Evolutionary conservation across 2,113 vertebrate genomes (phyloP).

Genomic region (Hippocampus mohnikei): DNA sequence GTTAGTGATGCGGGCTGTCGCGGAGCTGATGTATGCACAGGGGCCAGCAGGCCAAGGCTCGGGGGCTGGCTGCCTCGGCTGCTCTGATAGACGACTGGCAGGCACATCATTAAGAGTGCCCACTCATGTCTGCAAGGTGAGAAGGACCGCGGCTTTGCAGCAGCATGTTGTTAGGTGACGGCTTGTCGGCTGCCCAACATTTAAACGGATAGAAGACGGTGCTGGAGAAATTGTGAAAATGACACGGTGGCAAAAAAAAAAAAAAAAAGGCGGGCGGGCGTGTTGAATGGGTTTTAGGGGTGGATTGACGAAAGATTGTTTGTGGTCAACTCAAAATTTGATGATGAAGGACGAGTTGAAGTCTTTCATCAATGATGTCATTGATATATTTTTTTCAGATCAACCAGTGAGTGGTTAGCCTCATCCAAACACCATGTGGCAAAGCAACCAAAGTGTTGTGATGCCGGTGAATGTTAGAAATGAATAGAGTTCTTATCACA

Average conservation of each 20-base stretch:
- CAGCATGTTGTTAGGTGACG: slow-evolving; percentile 7
- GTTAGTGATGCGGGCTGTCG: slow-evolving; percentile 64
- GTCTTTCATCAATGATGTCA: too few species aligned
- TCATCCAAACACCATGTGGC: too few species aligned
- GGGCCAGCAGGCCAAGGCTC: slow-evolving; percentile 64
- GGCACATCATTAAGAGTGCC: slow-evolving; percentile 62
- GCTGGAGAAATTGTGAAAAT: slow-evolving; percentile 11
- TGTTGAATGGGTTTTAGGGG: too few species aligned
- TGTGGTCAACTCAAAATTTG: too few species aligned
- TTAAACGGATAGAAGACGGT: slow-evolving; percentile 20
- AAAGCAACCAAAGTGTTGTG: too few species aligned
- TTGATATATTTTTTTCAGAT: too few species aligned
- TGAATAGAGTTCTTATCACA: too few species aligned
- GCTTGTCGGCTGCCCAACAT: slow-evolving; percentile 27
- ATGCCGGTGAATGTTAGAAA: too few species aligned
- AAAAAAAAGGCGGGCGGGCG: too few species aligned
- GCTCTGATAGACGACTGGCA: slow-evolving; percentile 59
- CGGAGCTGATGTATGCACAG: slow-evolving; percentile 62
- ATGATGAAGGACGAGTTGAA: too few species aligned
- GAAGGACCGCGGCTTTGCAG: slow-evolving; percentile 29
- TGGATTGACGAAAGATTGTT: too few species aligned
- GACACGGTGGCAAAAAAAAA: background rate
- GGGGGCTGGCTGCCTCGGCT: slow-evolving; percentile 50
- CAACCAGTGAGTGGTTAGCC: too few species aligned
- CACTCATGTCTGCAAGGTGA: slow-evolving; percentile 53